Percentiles rank a stretch among this genome's conserved stretches.
Conservation (phyloP, 2,888 invertebrate genomes). For the Acanthosepion esculentum region DNA sequence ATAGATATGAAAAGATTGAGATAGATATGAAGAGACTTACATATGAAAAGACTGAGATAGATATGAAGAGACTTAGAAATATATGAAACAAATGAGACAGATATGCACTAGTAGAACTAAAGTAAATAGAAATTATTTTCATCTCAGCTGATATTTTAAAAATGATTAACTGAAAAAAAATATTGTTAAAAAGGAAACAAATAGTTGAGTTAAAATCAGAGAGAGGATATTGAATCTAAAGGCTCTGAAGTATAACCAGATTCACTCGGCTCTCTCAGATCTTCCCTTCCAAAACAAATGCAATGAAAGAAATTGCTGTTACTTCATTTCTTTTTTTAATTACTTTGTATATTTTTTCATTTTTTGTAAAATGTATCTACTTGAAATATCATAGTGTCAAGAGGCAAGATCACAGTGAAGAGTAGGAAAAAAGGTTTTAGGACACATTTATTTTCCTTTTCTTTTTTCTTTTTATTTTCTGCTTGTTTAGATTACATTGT, state of each 20-base stretch:
- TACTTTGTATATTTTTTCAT: background rate
- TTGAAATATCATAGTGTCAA: background rate
- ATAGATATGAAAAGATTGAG: too few species aligned
- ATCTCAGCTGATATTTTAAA: too few species aligned
- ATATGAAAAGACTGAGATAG: too few species aligned
- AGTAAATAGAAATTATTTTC: too few species aligned
- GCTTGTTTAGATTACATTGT: background rate
- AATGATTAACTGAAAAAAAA: too few species aligned
- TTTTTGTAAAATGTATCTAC: background rate
- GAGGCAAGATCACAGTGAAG: background rate
- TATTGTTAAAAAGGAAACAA: too few species aligned
- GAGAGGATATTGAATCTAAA: background rate
- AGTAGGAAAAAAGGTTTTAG: conserved; percentile 33
- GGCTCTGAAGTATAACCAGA: background rate
- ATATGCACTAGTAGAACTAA: too few species aligned
- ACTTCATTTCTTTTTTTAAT: background rate
- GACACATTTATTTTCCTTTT: background rate
- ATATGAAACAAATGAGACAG: too few species aligned
- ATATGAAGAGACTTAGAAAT: too few species aligned
- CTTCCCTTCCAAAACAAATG: background rate
- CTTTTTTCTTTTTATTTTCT: background rate
- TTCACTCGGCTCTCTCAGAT: background rate
- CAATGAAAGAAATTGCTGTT: background rate
- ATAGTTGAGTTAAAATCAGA: too few species aligned
- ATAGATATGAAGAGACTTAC: too few species aligned